Evolutionary conservation across 2,888 invertebrate genomes (phyloP), one percentile per base, ranked within the genome.

Genomic region (Beris chalybata): DNA sequence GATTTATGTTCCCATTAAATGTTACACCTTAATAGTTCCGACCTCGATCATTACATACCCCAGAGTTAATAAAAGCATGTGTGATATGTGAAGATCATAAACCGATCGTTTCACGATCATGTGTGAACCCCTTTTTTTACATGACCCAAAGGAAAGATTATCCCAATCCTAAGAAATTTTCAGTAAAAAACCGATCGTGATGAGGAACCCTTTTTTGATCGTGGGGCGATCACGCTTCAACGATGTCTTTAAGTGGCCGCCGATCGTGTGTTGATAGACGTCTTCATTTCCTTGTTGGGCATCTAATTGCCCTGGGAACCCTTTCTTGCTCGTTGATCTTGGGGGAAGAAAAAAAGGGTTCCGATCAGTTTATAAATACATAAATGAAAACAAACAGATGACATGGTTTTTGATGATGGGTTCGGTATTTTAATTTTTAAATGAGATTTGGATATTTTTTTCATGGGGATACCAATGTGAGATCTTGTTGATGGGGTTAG

Each of bases 21-120:
- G 67, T 65, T 68, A 64, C 65, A 65, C 65, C 65, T 68, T 68
- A 68, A 65, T 68, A 56, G 65, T 32, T 65, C 53, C 57, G 52
- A 57, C 53, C 57, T 57, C 65, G 56, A 53, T 65, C 55, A 68
- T 65, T 61, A 56, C 55, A 61, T 50, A 11, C 32, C 22, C 44
- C 22, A 11, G 12, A 58, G 54, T 54, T 47, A 52, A 63, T 45
- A 45, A 53, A 53, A 66, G 58, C 57, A 58, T 48, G 53, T 48
- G 53, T 53, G 30, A 64, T 52, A 61, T 61, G 50, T 61, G 61
- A 61, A 15, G 64, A 64, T 64, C 54, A 64, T 64, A 32, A 59
- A 13, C 13, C 50, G 61, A 61, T 61, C 61, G 38, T 38, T 67
- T 56, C 55, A 50, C 47, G 31, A 52, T 15, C 30, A 64, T 58